phyloP scores from a whole-genome alignment of 1,140 invertebrate genomes.

The Drosophila mayri region DNA sequence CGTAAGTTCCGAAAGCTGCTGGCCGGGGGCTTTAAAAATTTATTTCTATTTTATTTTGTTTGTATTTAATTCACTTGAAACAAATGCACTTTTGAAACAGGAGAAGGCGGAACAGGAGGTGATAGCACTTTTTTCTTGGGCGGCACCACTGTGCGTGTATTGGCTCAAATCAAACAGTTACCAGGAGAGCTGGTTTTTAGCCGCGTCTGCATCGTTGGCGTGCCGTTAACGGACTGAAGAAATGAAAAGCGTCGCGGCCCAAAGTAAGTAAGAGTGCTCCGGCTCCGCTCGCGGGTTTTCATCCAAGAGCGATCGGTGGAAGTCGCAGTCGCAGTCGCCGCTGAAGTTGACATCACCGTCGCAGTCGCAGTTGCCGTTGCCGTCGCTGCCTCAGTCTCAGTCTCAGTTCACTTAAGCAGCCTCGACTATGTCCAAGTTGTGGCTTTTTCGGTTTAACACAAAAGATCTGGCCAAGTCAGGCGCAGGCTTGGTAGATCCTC shows the following conservation, averaged over 20 bases:
- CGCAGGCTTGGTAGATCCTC: conserved; percentile 26
- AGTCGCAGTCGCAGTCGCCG: neutral
- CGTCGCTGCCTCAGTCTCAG: neutral
- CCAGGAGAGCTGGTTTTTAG: conserved; percentile 55
- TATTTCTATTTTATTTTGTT: conserved; percentile 1
- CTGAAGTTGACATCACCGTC: neutral
- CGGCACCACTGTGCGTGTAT: conserved; percentile 62
- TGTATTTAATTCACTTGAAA: conserved; percentile 23
- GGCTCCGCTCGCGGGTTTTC: conserved; percentile 52
- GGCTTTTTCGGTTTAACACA: conserved; percentile 49
- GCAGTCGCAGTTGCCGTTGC: neutral
- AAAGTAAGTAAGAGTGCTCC: conserved; percentile 81
- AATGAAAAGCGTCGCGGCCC: conserved; percentile 79
- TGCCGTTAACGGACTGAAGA: conserved; percentile 85
- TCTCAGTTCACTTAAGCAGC: neutral
- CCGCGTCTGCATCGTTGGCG: conserved; percentile 83
- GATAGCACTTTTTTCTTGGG: neutral
- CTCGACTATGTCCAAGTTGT: conserved; percentile 30
- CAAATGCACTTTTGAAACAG: conserved; percentile 8
- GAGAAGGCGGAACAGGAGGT: conserved; percentile 6
- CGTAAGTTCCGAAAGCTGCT: conserved; percentile 16
- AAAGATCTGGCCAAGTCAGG: conserved; percentile 39
- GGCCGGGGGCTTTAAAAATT: neutral
- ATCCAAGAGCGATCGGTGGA: conserved; percentile 18
- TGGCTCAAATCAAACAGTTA: conserved; percentile 33